Percentiles rank a stretch among this genome's conserved stretches.
Evolutionary conservation across 37 sponge, comb jelly and placozoan species (phyloP).

Genomic region (Ianthella basta): DNA sequence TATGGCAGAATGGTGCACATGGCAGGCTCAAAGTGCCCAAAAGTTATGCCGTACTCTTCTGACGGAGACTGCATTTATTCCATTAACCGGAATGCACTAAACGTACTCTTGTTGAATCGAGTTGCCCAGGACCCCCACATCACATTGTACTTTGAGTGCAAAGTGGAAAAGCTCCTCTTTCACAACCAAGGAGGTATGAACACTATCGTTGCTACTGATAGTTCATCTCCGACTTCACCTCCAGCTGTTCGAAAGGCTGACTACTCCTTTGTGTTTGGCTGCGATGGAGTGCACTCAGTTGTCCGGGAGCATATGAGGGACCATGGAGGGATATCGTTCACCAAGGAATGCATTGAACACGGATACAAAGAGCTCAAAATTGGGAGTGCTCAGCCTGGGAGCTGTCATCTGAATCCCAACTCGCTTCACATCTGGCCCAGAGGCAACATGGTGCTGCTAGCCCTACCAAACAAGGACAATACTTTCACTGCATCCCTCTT

Average conservation of each 20-base stretch:
- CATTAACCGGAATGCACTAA: constrained; percentile 64
- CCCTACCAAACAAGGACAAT: constrained; percentile 72
- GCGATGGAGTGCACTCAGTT: constrained; percentile 81
- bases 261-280: constrained; percentile 72
- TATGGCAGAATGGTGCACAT: constrained; percentile 78
- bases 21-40: constrained; percentile 43
- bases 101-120: constrained; percentile 58
- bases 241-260: background rate
- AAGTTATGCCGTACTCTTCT: constrained; percentile 49
- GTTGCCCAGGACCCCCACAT: constrained; percentile 52
- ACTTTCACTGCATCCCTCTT: constrained; percentile 86
- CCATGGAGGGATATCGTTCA: constrained; percentile 45
- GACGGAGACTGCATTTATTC: constrained; percentile 72
- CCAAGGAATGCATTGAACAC: constrained; percentile 79
- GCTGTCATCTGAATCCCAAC: constrained; percentile 65
- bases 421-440: constrained; percentile 91
- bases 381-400: constrained; percentile 47
- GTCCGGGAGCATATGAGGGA: constrained; percentile 75
- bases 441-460: constrained; percentile 85
- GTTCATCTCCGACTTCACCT: constrained; percentile 2
- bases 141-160: constrained; percentile 59
- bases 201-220: constrained; percentile 27
- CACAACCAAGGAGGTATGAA: too few relatives aligned
- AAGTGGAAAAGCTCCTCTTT: constrained; percentile 50
- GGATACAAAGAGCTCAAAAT: constrained; percentile 86